Base-by-base conservation (phyloP, 2,888 invertebrate species). In the Chamaedrilus cognettii region DNA sequence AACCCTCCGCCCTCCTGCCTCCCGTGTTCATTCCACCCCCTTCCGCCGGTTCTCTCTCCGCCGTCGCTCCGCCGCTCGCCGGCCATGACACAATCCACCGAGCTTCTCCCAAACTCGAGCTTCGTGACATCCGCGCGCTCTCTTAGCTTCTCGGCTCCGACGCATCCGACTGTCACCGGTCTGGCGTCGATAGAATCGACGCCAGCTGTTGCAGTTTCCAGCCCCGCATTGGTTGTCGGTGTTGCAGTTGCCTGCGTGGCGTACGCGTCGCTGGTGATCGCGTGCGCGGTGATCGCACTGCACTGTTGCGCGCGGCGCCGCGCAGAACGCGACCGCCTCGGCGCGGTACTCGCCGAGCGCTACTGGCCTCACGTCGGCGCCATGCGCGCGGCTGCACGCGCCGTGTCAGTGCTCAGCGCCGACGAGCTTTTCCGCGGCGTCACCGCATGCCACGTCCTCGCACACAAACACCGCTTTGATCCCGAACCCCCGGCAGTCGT, bases 321-420 rank as follows among this genome's bases (percentile, higher is more conserved):
- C 49, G 72, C 71, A 58, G 72, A 74, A 42, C 52, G 74, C 26
- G 71, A 74, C 65, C 73, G 72, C 35, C 60, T 74, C 28, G 64
- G 70, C 34, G 56, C 52, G 42, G 65, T 74, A 28, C 64, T 74
- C 28, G 68, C 64, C 28, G 60, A 60, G 11, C 51, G 69, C 60
- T 73, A 71, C 62, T 74, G 72, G 72, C 65, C 69, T 49, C 59
- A 71, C 33, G 71, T 71, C 50, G 71, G 70, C 28, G 50, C 64
- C n/a, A 71, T 74, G 5, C 60, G 67, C n/a, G 58, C 60, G 28
- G 63, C 67, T 15, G 42, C 69, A n/a, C 67, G 60, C 26, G 59
- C 69, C 11, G 35, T 74, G 7, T 33, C 56, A 11, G 67, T 63
- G 42, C 71, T 74, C 70, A 64, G 64, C 31, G 59, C 70, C 32